These are phyloP conservation scores for Drosophila nasuta DNA, from an alignment of 1,140 invertebrate species.

Conservation along the genomic window DNA sequence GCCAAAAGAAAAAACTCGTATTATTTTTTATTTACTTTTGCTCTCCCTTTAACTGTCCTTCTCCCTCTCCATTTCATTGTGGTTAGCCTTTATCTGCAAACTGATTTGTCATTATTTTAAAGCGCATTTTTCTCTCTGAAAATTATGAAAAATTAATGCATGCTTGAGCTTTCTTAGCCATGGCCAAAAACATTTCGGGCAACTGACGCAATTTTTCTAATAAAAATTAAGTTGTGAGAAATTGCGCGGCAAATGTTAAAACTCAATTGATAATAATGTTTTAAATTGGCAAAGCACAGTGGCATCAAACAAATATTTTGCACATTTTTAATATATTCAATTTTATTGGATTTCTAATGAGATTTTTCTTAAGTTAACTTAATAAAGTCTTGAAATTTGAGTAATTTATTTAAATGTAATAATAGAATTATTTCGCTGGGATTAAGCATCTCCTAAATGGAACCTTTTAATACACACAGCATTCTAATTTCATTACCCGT, in stretches of 20 bases:
- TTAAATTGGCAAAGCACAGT: background rate
- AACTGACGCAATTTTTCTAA: constrained; percentile 35
- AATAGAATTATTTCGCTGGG: background rate
- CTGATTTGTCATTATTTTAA: constrained; percentile 85
- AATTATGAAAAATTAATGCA: constrained; percentile 66
- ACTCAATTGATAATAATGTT: constrained; percentile 9
- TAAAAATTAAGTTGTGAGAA: constrained; percentile 34
- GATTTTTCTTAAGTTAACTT: no score
- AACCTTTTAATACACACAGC: background rate
- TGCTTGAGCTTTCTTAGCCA: background rate
- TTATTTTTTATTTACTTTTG: constrained; percentile 53
- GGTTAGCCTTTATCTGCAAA: constrained; percentile 70
- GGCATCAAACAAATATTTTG: background rate
- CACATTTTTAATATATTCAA: no score
- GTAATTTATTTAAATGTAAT: no score
- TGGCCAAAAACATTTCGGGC: constrained; percentile 25
- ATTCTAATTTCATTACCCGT: constrained; percentile 15
- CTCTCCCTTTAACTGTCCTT: constrained; percentile 20
- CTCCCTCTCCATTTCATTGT: constrained; percentile 26
- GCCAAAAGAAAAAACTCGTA: constrained; percentile 55
- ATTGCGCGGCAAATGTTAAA: constrained; percentile 19
- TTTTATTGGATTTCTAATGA: no score
- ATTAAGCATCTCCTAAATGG: no score
- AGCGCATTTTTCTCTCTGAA: constrained; percentile 42
- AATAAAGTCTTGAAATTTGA: no score